These are phyloP conservation scores for Gambelia wislizenii DNA, from an alignment of 2,797 vertebrate species.

Conservation along the genomic window DNA sequence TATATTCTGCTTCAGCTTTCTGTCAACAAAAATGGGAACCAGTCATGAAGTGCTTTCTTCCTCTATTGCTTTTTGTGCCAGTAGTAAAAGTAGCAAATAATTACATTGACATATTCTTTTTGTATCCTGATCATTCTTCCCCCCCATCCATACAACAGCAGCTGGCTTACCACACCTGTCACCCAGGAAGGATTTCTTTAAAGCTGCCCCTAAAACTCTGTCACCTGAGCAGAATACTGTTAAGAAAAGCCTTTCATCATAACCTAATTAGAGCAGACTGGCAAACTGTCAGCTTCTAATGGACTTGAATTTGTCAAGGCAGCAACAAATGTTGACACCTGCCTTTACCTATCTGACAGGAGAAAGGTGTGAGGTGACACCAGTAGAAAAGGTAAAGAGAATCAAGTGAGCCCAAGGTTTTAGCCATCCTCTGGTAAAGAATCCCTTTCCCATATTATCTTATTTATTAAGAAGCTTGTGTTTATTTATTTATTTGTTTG, in stretches of 20 bases:
- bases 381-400: slow-evolving; percentile 35
- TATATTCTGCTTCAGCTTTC: slow-evolving; percentile 73
- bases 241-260: slow-evolving; percentile 83
- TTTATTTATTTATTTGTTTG: not conserved
- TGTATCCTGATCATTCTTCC: slow-evolving; percentile 36
- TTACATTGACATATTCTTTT: slow-evolving; percentile 68
- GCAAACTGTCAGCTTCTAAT: slow-evolving; percentile 67
- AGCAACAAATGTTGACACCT: slow-evolving; percentile 53
- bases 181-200: slow-evolving; percentile 73
- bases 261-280: slow-evolving; percentile 78
- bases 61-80: not conserved
- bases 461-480: not conserved
- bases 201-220: slow-evolving; percentile 74
- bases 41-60: not conserved
- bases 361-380: slow-evolving; percentile 54
- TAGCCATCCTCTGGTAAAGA: not conserved
- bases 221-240: slow-evolving; percentile 74
- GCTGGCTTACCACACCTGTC: slow-evolving; percentile 73
- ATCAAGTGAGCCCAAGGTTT: slow-evolving; percentile 45
- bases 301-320: slow-evolving; percentile 69
- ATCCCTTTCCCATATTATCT: not conserved
- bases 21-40: slow-evolving; percentile 60
- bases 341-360: slow-evolving; percentile 57
- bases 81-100: slow-evolving; percentile 42
- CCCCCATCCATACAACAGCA: slow-evolving; percentile 73